phyloP scores from a whole-genome alignment of 1,140 invertebrate genomes.

The Drosophila neocordata region DNA sequence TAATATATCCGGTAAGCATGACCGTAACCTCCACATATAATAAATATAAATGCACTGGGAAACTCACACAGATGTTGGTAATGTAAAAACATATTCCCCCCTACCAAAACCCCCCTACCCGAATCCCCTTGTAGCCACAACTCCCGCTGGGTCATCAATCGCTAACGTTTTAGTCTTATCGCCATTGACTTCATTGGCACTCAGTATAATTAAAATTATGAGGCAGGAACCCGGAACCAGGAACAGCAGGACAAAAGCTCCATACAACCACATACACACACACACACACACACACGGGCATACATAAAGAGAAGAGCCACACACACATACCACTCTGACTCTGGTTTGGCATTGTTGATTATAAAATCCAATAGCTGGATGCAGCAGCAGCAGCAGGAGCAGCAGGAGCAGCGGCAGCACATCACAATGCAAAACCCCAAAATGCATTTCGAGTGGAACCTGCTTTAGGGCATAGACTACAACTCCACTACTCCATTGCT shows the following conservation, averaged over 20 bases:
- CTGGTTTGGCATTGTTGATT: constrained; percentile 77
- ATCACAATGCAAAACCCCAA: constrained; percentile 56
- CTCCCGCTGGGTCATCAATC: constrained; percentile 57
- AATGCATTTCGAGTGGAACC: constrained; percentile 62
- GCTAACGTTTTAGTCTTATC: constrained; percentile 70
- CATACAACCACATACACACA: constrained; percentile 1
- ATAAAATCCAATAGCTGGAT: constrained; percentile 66
- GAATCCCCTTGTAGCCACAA: neutral
- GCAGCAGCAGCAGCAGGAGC: neutral
- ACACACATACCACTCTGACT: constrained; percentile 21
- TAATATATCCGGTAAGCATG: constrained; percentile 75
- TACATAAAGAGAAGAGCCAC: constrained; percentile 23
- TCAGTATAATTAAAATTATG: constrained; percentile 82
- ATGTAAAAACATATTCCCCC: constrained; percentile 56
- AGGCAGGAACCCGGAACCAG: constrained; percentile 44
- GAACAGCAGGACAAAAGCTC: constrained; percentile 54
- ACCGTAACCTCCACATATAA: constrained; percentile 63
- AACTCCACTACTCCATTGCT: constrained; percentile 12
- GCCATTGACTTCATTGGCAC: constrained; percentile 80
- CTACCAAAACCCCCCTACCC: constrained; percentile 23
- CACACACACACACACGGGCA: neutral
- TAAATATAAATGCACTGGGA: constrained; percentile 78
- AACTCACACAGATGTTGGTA: constrained; percentile 72
- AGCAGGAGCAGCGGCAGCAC: constrained; percentile 30
- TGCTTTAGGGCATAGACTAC: constrained; percentile 37